These are phyloP conservation scores for Aptenodytes forsteri DNA, from an alignment of 2,113 vertebrate genomes.

Conservation along the genomic window DNA sequence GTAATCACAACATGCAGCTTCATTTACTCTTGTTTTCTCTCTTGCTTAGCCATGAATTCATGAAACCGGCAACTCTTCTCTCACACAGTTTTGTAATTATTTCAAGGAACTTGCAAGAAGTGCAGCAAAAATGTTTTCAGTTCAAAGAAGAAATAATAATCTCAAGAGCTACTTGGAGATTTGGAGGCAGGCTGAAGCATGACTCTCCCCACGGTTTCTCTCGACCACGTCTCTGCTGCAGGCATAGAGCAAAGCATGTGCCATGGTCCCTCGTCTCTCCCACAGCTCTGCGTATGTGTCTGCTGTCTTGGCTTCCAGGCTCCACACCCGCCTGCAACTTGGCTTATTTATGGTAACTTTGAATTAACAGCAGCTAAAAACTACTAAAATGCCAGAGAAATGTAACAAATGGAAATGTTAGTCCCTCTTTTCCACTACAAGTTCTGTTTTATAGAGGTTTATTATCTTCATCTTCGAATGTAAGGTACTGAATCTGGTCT, in stretches of 20 bases:
- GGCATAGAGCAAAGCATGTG: not conserved
- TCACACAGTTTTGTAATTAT: not conserved
- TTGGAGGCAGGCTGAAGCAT: not conserved
- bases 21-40: not conserved
- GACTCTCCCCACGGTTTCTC: not conserved
- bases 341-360: not conserved
- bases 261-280: rapidly evolving
- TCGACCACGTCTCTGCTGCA: not conserved
- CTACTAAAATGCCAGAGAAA: not conserved
- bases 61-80: not conserved
- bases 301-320: not conserved
- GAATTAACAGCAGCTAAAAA: not conserved
- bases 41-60: not conserved
- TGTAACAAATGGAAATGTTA: not conserved
- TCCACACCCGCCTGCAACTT: not conserved
- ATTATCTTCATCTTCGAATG: not conserved
- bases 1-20: not conserved
- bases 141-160: not conserved
- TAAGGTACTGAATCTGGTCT: not conserved
- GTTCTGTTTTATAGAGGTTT: not conserved
- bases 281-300: rapidly evolving
- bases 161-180: not conserved
- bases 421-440: not conserved
- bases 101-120: not conserved
- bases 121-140: not conserved